These are phyloP conservation scores for Labroides dimidiatus DNA, from an alignment of 2,797 vertebrate genomes.

Conservation along the genomic window DNA sequence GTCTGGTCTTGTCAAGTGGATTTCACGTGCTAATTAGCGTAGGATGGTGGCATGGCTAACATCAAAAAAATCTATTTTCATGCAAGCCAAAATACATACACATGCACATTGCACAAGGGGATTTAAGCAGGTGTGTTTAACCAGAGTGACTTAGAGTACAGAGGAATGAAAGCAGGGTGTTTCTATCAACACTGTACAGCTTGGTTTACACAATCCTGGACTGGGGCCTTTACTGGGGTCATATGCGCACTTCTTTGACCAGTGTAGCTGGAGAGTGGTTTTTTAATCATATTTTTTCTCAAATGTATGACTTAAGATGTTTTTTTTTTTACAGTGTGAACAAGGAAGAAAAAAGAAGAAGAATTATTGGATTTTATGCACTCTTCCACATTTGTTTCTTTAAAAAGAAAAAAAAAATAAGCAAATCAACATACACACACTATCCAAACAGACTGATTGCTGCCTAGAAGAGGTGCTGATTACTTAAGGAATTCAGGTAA, in stretches of 20 bases:
- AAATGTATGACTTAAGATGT: conserved; percentile 30
- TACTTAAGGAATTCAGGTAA: conserved; percentile 73
- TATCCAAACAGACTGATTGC: conserved; percentile 76
- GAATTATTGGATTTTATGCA: conserved; percentile 18
- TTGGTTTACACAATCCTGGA: conserved; percentile 50
- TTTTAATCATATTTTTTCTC: neutral
- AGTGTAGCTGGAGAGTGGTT: conserved; percentile 5
- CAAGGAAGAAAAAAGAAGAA: neutral
- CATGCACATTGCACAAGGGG: conserved; percentile 39
- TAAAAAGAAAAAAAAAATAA: conserved; percentile 28
- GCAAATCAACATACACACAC: conserved; percentile 43
- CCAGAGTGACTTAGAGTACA: conserved; percentile 58
- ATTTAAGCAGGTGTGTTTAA: conserved; percentile 72
- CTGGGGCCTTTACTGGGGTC: conserved; percentile 31
- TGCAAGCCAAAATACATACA: conserved; percentile 66
- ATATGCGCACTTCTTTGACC: conserved; percentile 44
- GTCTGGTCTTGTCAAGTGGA: conserved; percentile 75
- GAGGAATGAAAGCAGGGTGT: conserved; percentile 37
- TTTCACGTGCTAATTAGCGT: conserved; percentile 79
- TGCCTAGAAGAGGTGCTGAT: conserved; percentile 70
- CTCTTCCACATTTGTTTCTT: conserved; percentile 33
- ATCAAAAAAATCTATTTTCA: conserved; percentile 72
- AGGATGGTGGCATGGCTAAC: conserved; percentile 71
- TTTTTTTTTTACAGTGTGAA: conserved; percentile 3
- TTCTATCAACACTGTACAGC: conserved; percentile 61